Percentiles rank a stretch among this genome's conserved stretches.
Conservation (phyloP, 1,140 invertebrate genomes). For the Rhagoletis zephyria region DNA sequence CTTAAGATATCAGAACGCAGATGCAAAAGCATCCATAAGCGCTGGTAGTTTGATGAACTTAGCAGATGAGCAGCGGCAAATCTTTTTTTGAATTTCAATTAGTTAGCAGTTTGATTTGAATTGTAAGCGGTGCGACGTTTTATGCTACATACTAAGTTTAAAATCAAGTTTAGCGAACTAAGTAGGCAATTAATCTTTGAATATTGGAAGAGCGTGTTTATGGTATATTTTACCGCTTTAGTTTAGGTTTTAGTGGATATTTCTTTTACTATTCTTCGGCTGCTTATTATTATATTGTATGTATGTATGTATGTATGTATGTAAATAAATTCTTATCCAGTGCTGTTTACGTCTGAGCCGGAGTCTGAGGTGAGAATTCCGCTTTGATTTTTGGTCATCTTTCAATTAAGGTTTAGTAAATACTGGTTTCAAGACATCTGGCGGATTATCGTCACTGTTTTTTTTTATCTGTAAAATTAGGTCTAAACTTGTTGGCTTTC, state of each 20-base stretch:
- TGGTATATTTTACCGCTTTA: no score
- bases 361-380: neutral
- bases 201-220: neutral
- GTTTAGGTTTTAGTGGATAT: no score
- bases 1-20: no score
- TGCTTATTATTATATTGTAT: neutral
- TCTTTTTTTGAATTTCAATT: conserved; percentile 30
- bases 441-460: neutral
- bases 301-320: neutral
- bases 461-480: neutral
- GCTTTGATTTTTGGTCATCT: neutral
- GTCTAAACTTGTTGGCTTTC: neutral
- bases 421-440: neutral
- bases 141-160: neutral
- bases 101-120: neutral
- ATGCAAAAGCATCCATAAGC: neutral
- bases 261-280: no score
- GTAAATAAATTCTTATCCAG: conserved; percentile 12
- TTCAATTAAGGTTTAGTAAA: neutral
- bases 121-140: neutral
- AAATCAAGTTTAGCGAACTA: neutral
- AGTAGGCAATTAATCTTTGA: conserved; percentile 8
- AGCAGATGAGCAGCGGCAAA: neutral
- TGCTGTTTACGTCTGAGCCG: neutral
- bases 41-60: conserved; percentile 6